phyloP scores from a whole-genome alignment of 2,797 vertebrate species.

The Phoebastria nigripes region DNA sequence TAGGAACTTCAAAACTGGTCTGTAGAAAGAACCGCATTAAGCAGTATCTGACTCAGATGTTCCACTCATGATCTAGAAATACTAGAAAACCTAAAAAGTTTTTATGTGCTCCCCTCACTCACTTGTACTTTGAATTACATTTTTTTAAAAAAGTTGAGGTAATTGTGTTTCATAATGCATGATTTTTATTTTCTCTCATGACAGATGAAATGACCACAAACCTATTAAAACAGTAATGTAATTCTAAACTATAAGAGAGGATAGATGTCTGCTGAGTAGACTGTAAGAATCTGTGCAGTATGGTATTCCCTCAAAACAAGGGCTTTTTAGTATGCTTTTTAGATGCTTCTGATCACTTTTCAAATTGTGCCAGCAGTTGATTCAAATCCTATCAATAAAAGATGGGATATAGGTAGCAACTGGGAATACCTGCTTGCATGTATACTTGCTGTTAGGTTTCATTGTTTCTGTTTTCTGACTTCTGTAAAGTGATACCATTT shows the following conservation, averaged over 20 bases:
- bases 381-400: not conserved
- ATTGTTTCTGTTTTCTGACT: not conserved
- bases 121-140: rapidly evolving
- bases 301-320: not conserved
- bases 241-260: not conserved
- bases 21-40: not conserved
- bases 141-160: not conserved
- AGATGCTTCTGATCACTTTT: not conserved
- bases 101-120: not conserved
- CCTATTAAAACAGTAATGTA: not conserved
- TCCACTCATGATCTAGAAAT: not conserved
- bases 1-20: not conserved
- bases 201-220: not conserved
- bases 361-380: not conserved
- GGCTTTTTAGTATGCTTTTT: not conserved
- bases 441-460: not conserved
- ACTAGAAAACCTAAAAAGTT: not conserved
- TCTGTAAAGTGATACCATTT: not conserved
- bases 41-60: not conserved
- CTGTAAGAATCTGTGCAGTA: not conserved
- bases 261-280: not conserved
- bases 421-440: not conserved
- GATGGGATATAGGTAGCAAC: not conserved
- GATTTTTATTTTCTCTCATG: not conserved
- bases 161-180: not conserved